Evolutionary conservation across 2,888 invertebrate species (phyloP).

Genomic region (Aphodius granarius): DNA sequence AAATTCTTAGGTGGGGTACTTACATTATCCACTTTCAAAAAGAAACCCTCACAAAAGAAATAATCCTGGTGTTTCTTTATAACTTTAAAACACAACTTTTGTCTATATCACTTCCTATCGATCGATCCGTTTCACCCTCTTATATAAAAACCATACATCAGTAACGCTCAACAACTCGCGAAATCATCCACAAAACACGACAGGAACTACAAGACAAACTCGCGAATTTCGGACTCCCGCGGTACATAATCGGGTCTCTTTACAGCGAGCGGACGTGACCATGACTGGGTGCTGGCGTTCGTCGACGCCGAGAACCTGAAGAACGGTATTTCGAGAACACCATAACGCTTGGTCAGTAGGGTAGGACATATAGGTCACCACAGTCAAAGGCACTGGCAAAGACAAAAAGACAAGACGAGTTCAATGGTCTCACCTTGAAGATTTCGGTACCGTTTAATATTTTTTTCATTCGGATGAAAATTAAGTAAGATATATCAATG

Average conservation of each 20-base stretch:
- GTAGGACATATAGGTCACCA: constrained; percentile 15
- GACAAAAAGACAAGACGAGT: neutral
- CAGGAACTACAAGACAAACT: neutral
- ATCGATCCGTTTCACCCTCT: no score
- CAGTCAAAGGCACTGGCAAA: no score
- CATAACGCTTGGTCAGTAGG: constrained; percentile 11
- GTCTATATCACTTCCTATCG: no score
- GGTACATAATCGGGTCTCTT: neutral
- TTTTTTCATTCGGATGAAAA: no score
- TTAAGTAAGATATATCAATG: no score
- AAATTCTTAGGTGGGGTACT: no score
- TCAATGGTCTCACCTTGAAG: neutral
- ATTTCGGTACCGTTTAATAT: neutral
- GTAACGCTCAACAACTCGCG: neutral
- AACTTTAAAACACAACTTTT: no score
- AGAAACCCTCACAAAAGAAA: no score
- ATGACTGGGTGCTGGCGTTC: neutral
- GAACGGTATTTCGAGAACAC: constrained; percentile 8
- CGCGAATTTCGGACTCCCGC: neutral
- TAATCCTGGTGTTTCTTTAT: no score
- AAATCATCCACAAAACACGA: neutral
- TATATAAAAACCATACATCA: no score
- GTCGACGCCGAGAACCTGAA: neutral
- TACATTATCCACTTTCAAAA: no score
- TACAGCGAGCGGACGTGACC: neutral